Percentiles rank a stretch among this genome's conserved stretches.
Evolutionary conservation across 2,113 vertebrate species (phyloP).

Genomic region (Cettia cetti): DNA sequence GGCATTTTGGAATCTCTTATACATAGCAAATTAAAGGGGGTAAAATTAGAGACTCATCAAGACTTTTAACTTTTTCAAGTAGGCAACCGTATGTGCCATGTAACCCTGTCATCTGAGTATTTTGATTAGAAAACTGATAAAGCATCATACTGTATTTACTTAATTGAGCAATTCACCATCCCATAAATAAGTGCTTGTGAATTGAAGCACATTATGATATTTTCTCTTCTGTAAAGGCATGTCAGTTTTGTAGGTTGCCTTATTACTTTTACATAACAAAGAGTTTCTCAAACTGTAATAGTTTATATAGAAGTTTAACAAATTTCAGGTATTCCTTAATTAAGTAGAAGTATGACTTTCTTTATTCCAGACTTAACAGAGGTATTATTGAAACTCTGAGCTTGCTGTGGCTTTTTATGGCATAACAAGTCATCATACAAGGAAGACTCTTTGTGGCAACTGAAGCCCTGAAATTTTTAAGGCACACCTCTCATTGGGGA

Average conservation of each 20-base stretch:
- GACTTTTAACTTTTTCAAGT: not conserved
- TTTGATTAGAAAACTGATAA: not conserved
- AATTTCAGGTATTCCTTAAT: not conserved
- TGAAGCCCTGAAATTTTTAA: not conserved
- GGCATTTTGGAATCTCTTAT: not conserved
- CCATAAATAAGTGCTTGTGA: not conserved
- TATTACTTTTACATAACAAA: not conserved
- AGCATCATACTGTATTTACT: not conserved
- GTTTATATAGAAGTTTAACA: not conserved
- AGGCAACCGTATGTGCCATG: not conserved
- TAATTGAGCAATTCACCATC: not conserved
- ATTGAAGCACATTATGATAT: not conserved
- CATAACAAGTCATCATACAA: not conserved
- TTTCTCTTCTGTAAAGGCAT: not conserved
- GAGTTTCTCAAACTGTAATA: not conserved
- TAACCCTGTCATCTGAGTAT: not conserved
- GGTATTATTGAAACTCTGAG: not conserved
- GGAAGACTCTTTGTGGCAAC: not conserved
- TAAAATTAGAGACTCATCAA: not conserved
- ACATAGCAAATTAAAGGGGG: fast-evolving
- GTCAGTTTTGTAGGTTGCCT: not conserved
- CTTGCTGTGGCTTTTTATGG: not conserved
- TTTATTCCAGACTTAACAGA: not conserved
- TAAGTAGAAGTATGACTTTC: not conserved
- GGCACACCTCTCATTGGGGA: not conserved